Conservation (phyloP, 2,797 vertebrate genomes). For the Gymnothorax javanicus region DNA sequence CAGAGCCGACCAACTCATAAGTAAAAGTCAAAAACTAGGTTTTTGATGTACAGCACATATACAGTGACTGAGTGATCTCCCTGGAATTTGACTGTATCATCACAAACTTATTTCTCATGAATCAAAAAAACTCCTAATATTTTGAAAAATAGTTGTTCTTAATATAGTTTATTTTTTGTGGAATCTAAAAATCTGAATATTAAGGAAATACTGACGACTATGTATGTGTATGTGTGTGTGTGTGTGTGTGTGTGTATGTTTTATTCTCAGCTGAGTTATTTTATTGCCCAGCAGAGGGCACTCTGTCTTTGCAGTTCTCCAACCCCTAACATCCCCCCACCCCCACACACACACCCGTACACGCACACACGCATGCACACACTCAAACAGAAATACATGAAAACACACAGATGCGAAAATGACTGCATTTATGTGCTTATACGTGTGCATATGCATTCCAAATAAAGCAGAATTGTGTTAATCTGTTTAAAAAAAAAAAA, state of each 20-base stretch:
- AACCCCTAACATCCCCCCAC: neutral
- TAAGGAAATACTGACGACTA: no score
- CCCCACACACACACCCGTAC: constrained; percentile 39
- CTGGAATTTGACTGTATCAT: no score
- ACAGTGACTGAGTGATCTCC: no score
- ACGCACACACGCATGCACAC: neutral
- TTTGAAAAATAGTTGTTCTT: no score
- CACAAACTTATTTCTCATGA: no score
- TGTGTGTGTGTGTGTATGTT: neutral
- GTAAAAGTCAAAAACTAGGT: no score
- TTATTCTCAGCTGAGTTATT: neutral
- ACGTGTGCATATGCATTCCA: neutral
- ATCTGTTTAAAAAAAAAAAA: neutral
- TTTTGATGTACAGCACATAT: no score
- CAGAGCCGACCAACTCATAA: no score
- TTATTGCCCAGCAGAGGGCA: constrained; percentile 70
- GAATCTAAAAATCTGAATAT: no score
- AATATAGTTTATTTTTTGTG: no score
- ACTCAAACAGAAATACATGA: neutral
- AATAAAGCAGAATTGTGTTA: neutral
- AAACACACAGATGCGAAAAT: neutral
- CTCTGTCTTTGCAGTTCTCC: constrained; percentile 58
- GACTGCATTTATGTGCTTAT: neutral
- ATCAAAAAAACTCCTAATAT: no score
- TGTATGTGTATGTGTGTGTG: neutral